Conservation (phyloP, 37 sponge, comb jelly and placozoan genomes). For the Haliclona indistincta region DNA sequence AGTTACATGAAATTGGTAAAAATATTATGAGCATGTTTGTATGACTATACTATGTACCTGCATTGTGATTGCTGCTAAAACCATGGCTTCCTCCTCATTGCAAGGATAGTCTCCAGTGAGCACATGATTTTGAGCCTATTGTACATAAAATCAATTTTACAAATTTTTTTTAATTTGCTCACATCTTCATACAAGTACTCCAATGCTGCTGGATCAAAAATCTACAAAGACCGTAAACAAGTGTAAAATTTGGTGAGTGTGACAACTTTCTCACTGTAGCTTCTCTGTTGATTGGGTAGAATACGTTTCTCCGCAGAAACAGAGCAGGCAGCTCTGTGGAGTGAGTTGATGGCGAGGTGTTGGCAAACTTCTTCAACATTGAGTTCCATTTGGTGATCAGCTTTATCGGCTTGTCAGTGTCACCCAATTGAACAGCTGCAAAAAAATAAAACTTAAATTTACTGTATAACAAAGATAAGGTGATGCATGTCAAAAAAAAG, state of each 20-base stretch:
- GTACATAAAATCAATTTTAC: not conserved
- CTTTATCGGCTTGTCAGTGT: slow-evolving; percentile 66
- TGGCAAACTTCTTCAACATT: slow-evolving; percentile 22
- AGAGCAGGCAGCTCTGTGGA: slow-evolving; percentile 37
- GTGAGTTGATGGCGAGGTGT: too few relatives aligned
- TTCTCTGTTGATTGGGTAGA: slow-evolving; percentile 32
- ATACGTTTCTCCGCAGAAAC: slow-evolving; percentile 58
- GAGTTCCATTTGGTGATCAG: slow-evolving; percentile 45
- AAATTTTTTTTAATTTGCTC: slow-evolving; percentile 2
- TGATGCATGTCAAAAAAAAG: too few relatives aligned
- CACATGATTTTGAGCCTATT: slow-evolving; percentile 60
- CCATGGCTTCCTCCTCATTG: slow-evolving; percentile 63
- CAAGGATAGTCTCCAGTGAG: slow-evolving; percentile 70
- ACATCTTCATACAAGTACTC: slow-evolving; percentile 61
- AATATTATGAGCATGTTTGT: not conserved
- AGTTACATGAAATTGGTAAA: too few relatives aligned
- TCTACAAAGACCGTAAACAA: too few relatives aligned
- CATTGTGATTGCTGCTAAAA: slow-evolving; percentile 59
- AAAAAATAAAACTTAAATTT: not conserved
- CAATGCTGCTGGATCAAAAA: slow-evolving; percentile 42
- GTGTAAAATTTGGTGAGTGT: not conserved
- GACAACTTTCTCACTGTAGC: slow-evolving; percentile 12
- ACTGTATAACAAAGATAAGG: not conserved
- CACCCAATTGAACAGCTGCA: slow-evolving; percentile 65
- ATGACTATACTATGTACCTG: slow-evolving; percentile 25